phyloP scores from a whole-genome alignment of 1,140 invertebrate genomes.

The Leptinotarsa texana region DNA sequence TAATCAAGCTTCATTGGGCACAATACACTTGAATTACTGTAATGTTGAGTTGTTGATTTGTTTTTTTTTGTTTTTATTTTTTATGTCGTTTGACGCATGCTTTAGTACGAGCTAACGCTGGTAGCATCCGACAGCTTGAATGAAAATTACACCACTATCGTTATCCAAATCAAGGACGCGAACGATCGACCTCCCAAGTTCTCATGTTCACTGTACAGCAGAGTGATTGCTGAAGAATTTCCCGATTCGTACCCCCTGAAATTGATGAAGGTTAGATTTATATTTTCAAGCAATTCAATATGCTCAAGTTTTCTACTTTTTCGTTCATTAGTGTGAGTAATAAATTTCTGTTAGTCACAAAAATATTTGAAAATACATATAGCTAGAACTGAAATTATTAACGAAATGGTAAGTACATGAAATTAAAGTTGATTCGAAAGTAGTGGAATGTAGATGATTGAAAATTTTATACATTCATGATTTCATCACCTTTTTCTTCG shows the following conservation, averaged over 20 bases:
- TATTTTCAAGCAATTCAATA: background rate
- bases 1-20: background rate
- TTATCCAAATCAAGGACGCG: constrained; percentile 76
- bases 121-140: constrained; percentile 84
- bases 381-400: background rate
- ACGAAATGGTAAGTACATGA: background rate
- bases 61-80: constrained; percentile 29
- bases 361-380: background rate
- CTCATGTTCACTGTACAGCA: constrained; percentile 69
- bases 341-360: background rate
- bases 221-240: constrained; percentile 70
- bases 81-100: constrained; percentile 44
- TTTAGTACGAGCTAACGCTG: constrained; percentile 82
- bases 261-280: constrained; percentile 65
- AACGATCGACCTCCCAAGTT: constrained; percentile 84
- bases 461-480: too few species aligned
- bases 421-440: background rate
- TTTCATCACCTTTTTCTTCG: too few species aligned
- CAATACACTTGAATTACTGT: background rate
- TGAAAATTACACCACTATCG: constrained; percentile 79
- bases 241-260: constrained; percentile 61
- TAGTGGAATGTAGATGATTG: background rate
- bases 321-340: background rate
- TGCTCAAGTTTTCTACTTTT: background rate
- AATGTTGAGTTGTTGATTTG: constrained; percentile 7